Evolutionary conservation across 2,888 invertebrate genomes (phyloP).

Genomic region (Panopea generosa): DNA sequence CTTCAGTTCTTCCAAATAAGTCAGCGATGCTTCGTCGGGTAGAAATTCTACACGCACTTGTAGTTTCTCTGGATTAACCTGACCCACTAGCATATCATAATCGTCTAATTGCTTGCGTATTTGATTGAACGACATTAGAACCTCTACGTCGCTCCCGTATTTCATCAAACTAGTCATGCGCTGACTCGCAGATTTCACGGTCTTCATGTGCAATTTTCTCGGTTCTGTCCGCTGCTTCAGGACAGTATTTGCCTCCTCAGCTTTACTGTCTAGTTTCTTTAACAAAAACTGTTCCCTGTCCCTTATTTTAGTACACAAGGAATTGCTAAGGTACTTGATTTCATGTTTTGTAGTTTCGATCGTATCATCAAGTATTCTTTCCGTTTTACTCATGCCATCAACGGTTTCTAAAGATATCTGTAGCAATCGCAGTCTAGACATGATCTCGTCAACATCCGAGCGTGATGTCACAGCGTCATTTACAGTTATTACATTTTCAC

Average conservation of each 20-base stretch:
- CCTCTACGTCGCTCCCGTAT: constrained; percentile 77
- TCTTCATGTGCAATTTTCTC: constrained; percentile 64
- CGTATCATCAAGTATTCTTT: constrained; percentile 67
- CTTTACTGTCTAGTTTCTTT: constrained; percentile 61
- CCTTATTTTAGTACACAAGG: constrained; percentile 67
- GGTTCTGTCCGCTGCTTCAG: constrained; percentile 62
- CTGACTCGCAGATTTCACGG: constrained; percentile 68
- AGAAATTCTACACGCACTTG: constrained; percentile 67
- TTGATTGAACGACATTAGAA: constrained; percentile 69
- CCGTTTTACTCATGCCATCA: constrained; percentile 56
- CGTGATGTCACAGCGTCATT: constrained; percentile 70
- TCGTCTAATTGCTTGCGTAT: constrained; percentile 65
- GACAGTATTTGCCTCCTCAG: constrained; percentile 51
- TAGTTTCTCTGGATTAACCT: constrained; percentile 59
- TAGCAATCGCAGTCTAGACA: constrained; percentile 52
- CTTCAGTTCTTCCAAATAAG: constrained; percentile 65
- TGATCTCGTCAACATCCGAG: constrained; percentile 66
- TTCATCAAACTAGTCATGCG: constrained; percentile 72
- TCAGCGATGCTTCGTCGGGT: constrained; percentile 63
- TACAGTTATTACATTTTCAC: constrained; percentile 74
- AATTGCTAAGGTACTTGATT: constrained; percentile 67
- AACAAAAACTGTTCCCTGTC: constrained; percentile 69
- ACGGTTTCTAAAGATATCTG: constrained; percentile 57
- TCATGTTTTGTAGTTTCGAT: constrained; percentile 69
- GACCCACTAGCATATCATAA: constrained; percentile 55